Conservation (phyloP, 1,140 invertebrate genomes). For the Latrodectus geometricus region DNA sequence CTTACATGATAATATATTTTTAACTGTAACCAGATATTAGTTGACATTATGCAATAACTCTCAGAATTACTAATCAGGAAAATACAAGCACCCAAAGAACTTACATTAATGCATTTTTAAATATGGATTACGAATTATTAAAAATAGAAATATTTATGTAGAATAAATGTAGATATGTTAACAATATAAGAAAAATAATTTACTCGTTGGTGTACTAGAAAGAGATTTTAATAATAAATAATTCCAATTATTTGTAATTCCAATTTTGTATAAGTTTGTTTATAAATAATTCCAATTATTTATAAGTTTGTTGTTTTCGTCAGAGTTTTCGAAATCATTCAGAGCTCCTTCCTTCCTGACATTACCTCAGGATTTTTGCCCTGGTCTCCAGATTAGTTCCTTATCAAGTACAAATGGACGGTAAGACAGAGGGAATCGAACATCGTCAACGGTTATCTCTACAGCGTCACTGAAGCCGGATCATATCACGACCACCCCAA, state of each 20-base stretch:
- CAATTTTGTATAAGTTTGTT: no score
- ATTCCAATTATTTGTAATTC: no score
- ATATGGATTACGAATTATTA: background rate
- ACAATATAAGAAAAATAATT: background rate
- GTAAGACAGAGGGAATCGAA: background rate
- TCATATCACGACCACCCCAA: background rate
- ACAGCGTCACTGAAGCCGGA: background rate
- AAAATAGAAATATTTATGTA: background rate
- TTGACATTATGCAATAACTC: no score
- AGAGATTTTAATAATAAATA: no score
- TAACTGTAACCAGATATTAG: no score
- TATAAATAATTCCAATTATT: no score
- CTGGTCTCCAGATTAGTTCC: no score
- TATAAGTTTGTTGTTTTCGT: background rate
- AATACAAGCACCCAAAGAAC: no score
- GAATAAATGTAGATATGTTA: background rate
- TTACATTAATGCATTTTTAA: no score
- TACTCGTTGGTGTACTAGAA: background rate
- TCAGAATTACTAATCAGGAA: no score
- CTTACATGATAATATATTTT: no score
- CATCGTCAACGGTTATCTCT: constrained; percentile 15
- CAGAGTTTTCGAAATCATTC: background rate
- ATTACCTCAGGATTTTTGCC: no score
- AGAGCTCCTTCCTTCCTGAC: background rate
- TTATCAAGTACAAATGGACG: background rate